phyloP scores from a whole-genome alignment of 2,113 vertebrate genomes.

The Cavia aperea region DNA sequence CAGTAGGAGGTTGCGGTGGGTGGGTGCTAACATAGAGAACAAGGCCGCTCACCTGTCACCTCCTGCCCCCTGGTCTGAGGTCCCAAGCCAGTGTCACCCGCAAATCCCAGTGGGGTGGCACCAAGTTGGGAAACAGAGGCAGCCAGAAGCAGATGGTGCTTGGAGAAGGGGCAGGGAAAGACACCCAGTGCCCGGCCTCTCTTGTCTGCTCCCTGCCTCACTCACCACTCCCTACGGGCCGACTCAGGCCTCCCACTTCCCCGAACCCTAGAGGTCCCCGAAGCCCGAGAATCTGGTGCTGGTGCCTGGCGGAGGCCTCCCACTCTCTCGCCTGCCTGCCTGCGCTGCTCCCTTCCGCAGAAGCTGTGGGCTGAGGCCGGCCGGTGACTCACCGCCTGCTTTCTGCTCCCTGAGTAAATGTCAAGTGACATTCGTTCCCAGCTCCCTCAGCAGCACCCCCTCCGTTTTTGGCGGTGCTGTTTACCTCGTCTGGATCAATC shows the following conservation, averaged over 20 bases:
- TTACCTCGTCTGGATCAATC: slow-evolving; percentile 62
- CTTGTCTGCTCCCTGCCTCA: too few relatives aligned
- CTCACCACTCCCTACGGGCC: background rate
- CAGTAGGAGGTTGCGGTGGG: accelerated
- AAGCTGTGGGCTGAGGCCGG: slow-evolving; percentile 47
- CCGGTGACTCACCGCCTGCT: slow-evolving; percentile 60
- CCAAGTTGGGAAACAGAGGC: slow-evolving; percentile 29
- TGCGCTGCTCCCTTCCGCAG: slow-evolving; percentile 39
- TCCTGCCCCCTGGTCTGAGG: background rate
- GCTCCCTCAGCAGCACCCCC: slow-evolving; percentile 9
- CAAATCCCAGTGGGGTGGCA: background rate
- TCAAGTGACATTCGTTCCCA: slow-evolving; percentile 61
- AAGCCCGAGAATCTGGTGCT: background rate
- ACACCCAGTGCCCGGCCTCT: background rate
- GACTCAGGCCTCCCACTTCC: background rate
- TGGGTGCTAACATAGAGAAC: background rate
- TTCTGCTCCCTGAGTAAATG: slow-evolving; percentile 66
- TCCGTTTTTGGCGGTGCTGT: slow-evolving; percentile 57
- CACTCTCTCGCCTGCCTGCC: background rate
- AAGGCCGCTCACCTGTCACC: background rate
- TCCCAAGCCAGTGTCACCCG: background rate
- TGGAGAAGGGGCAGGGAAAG: background rate
- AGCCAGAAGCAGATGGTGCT: background rate
- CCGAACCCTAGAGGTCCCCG: background rate
- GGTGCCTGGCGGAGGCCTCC: background rate